A percentile compares a stretch with the other conserved stretches of the same genome.
Evolutionary conservation across 2,888 invertebrate species (phyloP).

Genomic region (Lasioglossum oenotherae): DNA sequence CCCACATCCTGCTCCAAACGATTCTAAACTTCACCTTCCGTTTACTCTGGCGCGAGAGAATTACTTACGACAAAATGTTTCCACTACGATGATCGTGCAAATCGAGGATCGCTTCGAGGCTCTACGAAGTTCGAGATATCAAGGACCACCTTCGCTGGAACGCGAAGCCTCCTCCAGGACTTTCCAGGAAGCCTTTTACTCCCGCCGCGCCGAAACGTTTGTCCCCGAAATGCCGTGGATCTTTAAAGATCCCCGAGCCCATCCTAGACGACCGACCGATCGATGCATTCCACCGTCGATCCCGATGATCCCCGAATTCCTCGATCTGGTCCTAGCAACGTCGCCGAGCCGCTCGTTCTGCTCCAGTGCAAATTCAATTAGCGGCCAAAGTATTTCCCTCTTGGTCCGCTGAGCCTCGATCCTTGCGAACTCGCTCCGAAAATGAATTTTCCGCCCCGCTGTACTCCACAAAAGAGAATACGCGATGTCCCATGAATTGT

Average conservation of each 20-base stretch:
- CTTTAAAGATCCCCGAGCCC: slow-evolving; percentile 63
- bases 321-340: slow-evolving; percentile 39
- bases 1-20: not conserved
- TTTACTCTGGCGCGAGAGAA: not conserved
- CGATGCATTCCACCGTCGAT: slow-evolving; percentile 64
- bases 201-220: slow-evolving; percentile 69
- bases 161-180: slow-evolving; percentile 60
- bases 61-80: not conserved
- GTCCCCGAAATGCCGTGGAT: slow-evolving; percentile 57
- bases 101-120: not conserved
- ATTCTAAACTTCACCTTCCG: not conserved
- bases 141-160: slow-evolving; percentile 64
- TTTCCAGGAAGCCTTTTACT: slow-evolving; percentile 75
- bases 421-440: not conserved
- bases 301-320: slow-evolving; percentile 56
- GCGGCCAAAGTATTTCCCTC: not conserved
- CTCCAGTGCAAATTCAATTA: slow-evolving; percentile 41
- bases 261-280: slow-evolving; percentile 55
- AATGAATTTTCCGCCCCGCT: not conserved
- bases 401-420: not conserved
- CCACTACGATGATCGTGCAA: not conserved
- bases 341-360: slow-evolving; percentile 9
- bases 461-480: not conserved
- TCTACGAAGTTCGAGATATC: slow-evolving; percentile 24
- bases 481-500: not conserved